phyloP scores from a whole-genome alignment of 2,113 vertebrate genomes.

The Pluvianellus socialis region DNA sequence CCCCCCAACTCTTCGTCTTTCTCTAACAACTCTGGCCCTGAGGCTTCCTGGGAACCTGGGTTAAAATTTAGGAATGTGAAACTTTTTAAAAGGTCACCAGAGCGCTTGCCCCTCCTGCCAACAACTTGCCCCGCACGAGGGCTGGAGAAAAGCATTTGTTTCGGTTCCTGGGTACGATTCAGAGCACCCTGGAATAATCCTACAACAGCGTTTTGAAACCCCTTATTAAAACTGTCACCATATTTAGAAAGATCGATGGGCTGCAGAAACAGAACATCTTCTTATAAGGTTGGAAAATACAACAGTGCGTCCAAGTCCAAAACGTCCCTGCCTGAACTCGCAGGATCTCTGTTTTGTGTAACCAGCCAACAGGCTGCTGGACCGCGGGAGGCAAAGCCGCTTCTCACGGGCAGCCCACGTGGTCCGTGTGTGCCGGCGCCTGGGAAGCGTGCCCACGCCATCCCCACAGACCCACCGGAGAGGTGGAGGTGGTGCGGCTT shows the following conservation, averaged over 20 bases:
- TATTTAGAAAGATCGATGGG: slow-evolving; percentile 44
- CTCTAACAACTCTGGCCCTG: not conserved
- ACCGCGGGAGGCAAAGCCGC: not conserved
- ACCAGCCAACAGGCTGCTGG: slow-evolving; percentile 21
- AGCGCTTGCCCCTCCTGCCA: not conserved
- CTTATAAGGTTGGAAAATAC: slow-evolving; percentile 56
- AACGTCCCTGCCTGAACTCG: slow-evolving; percentile 18
- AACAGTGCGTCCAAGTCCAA: not conserved
- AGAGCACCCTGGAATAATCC: not conserved
- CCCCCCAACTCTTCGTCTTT: not conserved
- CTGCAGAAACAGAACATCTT: slow-evolving; percentile 42
- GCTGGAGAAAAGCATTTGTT: not conserved
- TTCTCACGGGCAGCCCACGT: not conserved
- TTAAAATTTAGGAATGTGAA: not conserved
- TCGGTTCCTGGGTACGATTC: not conserved
- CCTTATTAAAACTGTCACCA: slow-evolving; percentile 45
- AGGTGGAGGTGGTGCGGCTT: not conserved
- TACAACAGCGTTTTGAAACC: not conserved
- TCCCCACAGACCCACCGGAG: accelerated
- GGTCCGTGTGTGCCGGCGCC: accelerated
- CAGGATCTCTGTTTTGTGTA: slow-evolving; percentile 36
- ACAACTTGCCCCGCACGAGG: not conserved
- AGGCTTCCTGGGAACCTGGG: not conserved
- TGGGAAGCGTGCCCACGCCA: not conserved
- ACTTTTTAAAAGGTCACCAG: not conserved